Conservation (phyloP, 2,888 invertebrate genomes). For the Labia minor region DNA sequence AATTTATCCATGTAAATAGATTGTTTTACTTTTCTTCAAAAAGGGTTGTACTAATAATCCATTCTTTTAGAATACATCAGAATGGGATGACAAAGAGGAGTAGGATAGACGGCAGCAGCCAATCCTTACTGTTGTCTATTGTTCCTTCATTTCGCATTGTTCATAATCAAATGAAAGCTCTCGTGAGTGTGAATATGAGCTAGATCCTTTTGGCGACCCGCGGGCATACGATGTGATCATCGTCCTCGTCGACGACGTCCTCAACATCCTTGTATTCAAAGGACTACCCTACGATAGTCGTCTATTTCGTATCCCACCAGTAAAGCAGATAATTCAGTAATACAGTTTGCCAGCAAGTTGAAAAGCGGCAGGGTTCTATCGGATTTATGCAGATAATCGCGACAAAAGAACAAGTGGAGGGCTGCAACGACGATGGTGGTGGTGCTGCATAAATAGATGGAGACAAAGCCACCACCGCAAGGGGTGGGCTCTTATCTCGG, state of each 20-base stretch:
- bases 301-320: slow-evolving; percentile 21
- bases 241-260: slow-evolving; percentile 15
- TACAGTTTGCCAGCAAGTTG: slow-evolving; percentile 27
- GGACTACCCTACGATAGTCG: slow-evolving; percentile 18
- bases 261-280: slow-evolving; percentile 18
- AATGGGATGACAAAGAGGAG: slow-evolving; percentile 4
- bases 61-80: too few species aligned
- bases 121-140: slow-evolving; percentile 28
- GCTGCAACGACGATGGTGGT: slow-evolving; percentile 17
- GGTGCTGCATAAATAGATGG: slow-evolving; percentile 27
- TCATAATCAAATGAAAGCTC: slow-evolving; percentile 28
- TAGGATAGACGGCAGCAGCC: slow-evolving; percentile 16
- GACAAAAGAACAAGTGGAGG: slow-evolving; percentile 27
- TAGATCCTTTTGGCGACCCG: background rate
- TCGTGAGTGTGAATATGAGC: slow-evolving; percentile 15
- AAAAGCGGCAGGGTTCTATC: slow-evolving; percentile 27
- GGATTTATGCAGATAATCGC: slow-evolving; percentile 28
- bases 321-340: slow-evolving; percentile 28
- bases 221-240: background rate
- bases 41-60: too few species aligned
- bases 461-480: slow-evolving; percentile 23
- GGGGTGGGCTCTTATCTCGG: slow-evolving; percentile 24
- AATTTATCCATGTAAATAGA: too few species aligned
- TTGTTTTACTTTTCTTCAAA: too few species aligned
- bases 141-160: slow-evolving; percentile 27